Evolutionary conservation across 2,113 vertebrate species (phyloP).

Genomic region (Coregonus clupeaformis): DNA sequence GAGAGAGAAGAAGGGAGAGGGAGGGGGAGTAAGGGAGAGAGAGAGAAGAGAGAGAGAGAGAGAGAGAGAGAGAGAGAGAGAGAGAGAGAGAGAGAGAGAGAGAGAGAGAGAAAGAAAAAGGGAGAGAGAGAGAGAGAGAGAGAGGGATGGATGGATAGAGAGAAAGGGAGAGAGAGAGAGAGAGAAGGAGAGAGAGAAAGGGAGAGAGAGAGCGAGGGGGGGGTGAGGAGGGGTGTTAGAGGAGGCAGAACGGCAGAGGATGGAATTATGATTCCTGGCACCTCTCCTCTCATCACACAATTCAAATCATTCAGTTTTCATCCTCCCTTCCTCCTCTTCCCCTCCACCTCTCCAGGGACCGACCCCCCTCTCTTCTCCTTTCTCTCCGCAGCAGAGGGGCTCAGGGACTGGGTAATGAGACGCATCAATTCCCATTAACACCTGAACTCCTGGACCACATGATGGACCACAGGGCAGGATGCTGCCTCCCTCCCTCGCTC

Average conservation of each 20-base stretch:
- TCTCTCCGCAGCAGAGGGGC: slow-evolving; percentile 16
- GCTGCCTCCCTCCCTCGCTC: too few species aligned
- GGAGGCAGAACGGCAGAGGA: slow-evolving; percentile 10
- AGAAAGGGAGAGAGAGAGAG: slow-evolving; percentile 8
- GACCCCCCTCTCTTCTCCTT: neutral
- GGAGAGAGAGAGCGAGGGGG: neutral
- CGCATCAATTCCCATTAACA: slow-evolving; percentile 62
- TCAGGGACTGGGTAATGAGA: slow-evolving; percentile 55
- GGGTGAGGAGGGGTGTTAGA: neutral
- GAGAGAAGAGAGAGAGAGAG: neutral
- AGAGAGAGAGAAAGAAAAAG: too few species aligned
- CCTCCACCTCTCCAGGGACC: slow-evolving; percentile 27
- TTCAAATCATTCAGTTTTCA: slow-evolving; percentile 6
- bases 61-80: too few species aligned
- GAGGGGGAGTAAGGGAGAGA: neutral
- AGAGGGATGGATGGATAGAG: slow-evolving; percentile 15
- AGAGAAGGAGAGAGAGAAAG: neutral
- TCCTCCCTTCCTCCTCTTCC: slow-evolving; percentile 23
- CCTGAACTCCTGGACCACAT: slow-evolving; percentile 56
- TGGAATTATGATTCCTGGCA: slow-evolving; percentile 57
- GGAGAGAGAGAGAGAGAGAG: neutral
- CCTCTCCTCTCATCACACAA: slow-evolving; percentile 33
- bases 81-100: too few species aligned
- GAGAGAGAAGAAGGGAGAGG: neutral
- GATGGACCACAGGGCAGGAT: slow-evolving; percentile 4